phyloP scores from a whole-genome alignment of 2,113 vertebrate species.

The Hyaena hyaena region DNA sequence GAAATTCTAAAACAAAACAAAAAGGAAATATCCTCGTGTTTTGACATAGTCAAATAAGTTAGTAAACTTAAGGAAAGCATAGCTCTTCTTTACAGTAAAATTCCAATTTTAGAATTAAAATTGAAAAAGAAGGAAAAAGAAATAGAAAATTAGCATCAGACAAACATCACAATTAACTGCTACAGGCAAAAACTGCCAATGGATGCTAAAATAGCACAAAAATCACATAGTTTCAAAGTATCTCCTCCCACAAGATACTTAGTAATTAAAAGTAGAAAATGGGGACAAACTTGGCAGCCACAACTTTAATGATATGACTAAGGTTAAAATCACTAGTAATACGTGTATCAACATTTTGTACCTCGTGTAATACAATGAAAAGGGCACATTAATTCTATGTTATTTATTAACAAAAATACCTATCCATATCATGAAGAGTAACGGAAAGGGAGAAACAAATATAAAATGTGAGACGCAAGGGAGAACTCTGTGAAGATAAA shows the following conservation, averaged over 20 bases:
- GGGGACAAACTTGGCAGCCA: background rate
- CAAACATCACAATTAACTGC: background rate
- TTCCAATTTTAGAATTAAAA: background rate
- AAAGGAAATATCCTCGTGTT: background rate
- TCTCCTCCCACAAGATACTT: background rate
- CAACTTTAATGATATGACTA: background rate
- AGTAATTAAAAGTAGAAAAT: background rate
- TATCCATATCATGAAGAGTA: background rate
- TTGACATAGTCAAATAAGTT: background rate
- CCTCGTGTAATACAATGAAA: background rate
- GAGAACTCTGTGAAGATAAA: background rate
- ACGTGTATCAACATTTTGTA: background rate
- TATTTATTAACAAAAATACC: background rate
- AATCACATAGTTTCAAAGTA: background rate
- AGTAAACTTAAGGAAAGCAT: background rate
- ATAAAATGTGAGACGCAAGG: background rate
- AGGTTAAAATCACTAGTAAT: background rate
- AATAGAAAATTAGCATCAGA: background rate
- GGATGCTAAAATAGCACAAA: background rate
- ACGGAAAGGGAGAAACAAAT: background rate
- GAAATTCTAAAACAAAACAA: too few species aligned
- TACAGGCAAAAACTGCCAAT: background rate
- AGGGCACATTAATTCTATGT: background rate
- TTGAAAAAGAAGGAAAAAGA: background rate
- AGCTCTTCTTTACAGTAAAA: background rate